Conservation (phyloP, 1,140 invertebrate genomes). For the Drosophila auraria region DNA sequence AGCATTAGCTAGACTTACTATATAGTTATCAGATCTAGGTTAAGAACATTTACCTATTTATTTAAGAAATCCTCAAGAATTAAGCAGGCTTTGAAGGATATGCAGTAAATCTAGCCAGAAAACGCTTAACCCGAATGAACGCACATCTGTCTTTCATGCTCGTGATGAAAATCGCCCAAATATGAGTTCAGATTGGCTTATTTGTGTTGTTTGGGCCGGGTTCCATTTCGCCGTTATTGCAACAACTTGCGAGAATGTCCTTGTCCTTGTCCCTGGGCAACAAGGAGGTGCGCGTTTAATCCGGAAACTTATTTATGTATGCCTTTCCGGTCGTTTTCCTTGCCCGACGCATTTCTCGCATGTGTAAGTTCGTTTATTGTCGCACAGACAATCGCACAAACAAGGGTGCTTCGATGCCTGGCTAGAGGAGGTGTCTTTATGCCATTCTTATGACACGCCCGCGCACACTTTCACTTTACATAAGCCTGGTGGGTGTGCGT, state of each 20-base stretch:
- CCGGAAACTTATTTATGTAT: constrained; percentile 82
- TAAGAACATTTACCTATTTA: background rate
- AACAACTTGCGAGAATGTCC: constrained; percentile 65
- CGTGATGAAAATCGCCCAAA: constrained; percentile 34
- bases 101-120: constrained; percentile 2
- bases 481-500: constrained; percentile 48
- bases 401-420: constrained; percentile 25
- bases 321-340: constrained; percentile 79
- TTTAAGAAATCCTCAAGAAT: background rate
- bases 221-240: constrained; percentile 72
- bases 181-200: constrained; percentile 28
- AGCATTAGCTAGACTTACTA: background rate
- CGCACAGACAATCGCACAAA: constrained; percentile 57
- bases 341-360: constrained; percentile 73
- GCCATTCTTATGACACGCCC: constrained; percentile 77
- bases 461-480: constrained; percentile 81
- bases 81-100: background rate
- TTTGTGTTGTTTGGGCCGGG: constrained; percentile 21
- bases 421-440: constrained; percentile 22
- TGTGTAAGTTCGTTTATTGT: constrained; percentile 56
- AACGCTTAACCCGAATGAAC: constrained; percentile 8
- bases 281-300: constrained; percentile 67
- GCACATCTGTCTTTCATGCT: constrained; percentile 38
- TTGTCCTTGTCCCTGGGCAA: constrained; percentile 11
- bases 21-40: too few relatives aligned